Evolutionary conservation across 2,113 vertebrate species (phyloP), one percentile per base, ranked within the genome.

Genomic region (Cettia cetti): DNA sequence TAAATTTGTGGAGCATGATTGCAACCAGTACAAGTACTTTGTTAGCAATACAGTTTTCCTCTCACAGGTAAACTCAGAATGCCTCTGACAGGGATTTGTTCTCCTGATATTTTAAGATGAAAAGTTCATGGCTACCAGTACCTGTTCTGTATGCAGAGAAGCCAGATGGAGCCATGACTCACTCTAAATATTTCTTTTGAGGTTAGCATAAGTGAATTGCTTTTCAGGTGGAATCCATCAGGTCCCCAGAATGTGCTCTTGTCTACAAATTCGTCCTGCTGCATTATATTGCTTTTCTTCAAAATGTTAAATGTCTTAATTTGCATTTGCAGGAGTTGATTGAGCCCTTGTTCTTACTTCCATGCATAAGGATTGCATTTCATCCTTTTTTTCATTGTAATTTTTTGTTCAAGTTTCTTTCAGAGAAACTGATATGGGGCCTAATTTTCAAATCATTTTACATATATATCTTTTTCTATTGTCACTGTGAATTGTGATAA

Each of bases 271-370:
- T 83, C 8, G 24, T 86, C 59, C 60, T 66, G 66, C 31, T 85
- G 54, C 81, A 77, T 70, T 93, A 63, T 92, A 44, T 65, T 81
- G 56, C 70, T 60, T 35, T 63, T 80, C 39, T 80, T 75, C 59
- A 68, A 92, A 84, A 95, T 74, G 54, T 74, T 76, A 90, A 78
- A 87, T 49, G 42, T 78, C 74, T 78, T 86, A 60, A 96, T 96
- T 94, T 94, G 24, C 78, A 86, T 96, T 86, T 94, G 52, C 66
- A 75, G 70, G 53, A 89, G 37, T 60, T 95, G 88, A 92, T 79
- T 95, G 78, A 82, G 85, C 28, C 33, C 60, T 94, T 94, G 61
- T 75, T 89, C 60, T 85, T 86, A 26, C 78, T 85, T 81, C 71
- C 89, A 39, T 70, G 66, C 19, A 4, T 22, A 88, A 44, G 1